Base-by-base conservation (phyloP, 2,797 vertebrate species). In the Tympanoctomys barrerae region DNA sequence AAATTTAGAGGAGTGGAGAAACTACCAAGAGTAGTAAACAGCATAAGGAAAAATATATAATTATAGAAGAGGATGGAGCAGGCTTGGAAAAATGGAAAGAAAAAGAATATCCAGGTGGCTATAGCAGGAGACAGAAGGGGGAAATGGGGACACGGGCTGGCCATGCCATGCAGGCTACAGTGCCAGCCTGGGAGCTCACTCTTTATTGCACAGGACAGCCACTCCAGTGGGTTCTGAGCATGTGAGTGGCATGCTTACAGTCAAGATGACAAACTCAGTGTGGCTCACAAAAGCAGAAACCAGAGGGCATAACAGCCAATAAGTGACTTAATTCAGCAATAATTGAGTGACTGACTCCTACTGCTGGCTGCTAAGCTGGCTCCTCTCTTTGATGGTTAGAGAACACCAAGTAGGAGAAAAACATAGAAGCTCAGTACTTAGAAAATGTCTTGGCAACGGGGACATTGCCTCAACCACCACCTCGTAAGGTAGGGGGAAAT, bases 201-300 rank as follows among this genome's bases (percentile, higher is more conserved):
- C 66, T 73, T 89, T 36, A 64, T 12, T 85, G 57, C 46, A 4
- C 0, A 10, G 21, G 59, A 66, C 52, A 42, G 57, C 5, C 0
- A 49, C 21, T 49, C n/a, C 28, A 24, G 7, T 52, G 5, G 39
- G 18, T 46, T 91, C 49, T 64, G 31, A 78, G 78, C 85, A 68
- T 26, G 85, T 5, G 22, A 82, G 84, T 70, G 8, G 16, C 42
- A 52, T 4, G 71, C 5, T 92, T 33, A n/a, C 46, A 90, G 19
- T 90, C 28, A 82, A 88, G 33, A 80, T 42, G 57, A 86, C 73
- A 78, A 92, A 90, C 59, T 84, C 86, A 92, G 19, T 8, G 28
- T 80, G 80, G 54, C 6, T 84, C 52, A 71, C 64, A 89, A 33
- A 83, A 83, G 31, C 54, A 95, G 92, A 80, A 82, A 89, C 14